A percentile compares a stretch with the other conserved stretches of the same genome.
Evolutionary conservation across 2,797 vertebrate genomes (phyloP).

Genomic region (Gobio occitaniae): DNA sequence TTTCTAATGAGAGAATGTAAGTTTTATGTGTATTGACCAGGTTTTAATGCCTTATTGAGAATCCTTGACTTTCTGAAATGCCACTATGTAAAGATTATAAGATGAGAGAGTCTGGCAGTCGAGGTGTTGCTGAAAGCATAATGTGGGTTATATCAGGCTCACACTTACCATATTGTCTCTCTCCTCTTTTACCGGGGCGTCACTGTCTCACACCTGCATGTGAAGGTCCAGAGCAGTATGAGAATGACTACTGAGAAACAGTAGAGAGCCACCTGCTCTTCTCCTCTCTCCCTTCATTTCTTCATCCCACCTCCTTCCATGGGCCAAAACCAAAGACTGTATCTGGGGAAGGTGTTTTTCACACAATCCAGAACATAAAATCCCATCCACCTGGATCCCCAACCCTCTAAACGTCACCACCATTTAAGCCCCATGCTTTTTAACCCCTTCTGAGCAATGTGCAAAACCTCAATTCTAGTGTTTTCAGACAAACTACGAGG

Average conservation of each 20-base stretch:
- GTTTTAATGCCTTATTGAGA: slow-evolving; percentile 26
- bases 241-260: slow-evolving; percentile 84
- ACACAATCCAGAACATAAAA: slow-evolving; percentile 16
- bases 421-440: slow-evolving; percentile 35
- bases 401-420: slow-evolving; percentile 48
- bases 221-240: slow-evolving; percentile 82
- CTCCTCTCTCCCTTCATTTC: slow-evolving; percentile 58
- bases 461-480: not conserved
- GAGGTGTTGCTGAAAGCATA: slow-evolving; percentile 14
- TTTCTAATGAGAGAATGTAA: slow-evolving; percentile 28
- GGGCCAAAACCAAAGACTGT: slow-evolving; percentile 47
- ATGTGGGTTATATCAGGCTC: slow-evolving; percentile 16
- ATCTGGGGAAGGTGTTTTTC: slow-evolving; percentile 30
- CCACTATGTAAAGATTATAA: slow-evolving; percentile 12
- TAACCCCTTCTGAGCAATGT: slow-evolving; percentile 19
- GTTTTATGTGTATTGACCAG: slow-evolving; percentile 39
- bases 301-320: slow-evolving; percentile 30
- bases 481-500: not conserved
- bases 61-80: slow-evolving; percentile 11
- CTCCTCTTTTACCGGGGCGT: slow-evolving; percentile 46
- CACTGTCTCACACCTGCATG: slow-evolving; percentile 59
- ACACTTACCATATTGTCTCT: slow-evolving; percentile 62
- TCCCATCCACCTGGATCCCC: not conserved
- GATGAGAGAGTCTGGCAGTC: not conserved
- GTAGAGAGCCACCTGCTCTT: slow-evolving; percentile 62